Evolutionary conservation across 2,797 vertebrate species (phyloP).

Genomic region (Scolopax bukidnonensis): DNA sequence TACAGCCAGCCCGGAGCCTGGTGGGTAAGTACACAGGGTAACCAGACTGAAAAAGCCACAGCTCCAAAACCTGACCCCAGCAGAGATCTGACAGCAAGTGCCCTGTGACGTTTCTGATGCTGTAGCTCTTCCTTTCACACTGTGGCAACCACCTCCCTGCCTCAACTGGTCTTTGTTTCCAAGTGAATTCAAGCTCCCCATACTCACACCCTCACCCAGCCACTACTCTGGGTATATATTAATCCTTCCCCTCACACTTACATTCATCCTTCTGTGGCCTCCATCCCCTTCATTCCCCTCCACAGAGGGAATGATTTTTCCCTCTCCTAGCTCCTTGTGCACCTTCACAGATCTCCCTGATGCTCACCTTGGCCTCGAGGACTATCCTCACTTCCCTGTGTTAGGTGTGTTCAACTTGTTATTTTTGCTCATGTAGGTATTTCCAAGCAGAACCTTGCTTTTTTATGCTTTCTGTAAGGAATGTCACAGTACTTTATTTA

Average conservation of each 20-base stretch:
- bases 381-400: not conserved
- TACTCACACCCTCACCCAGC: not conserved
- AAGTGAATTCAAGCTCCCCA: not conserved
- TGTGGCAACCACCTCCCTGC: fast-evolving
- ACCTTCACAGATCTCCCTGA: not conserved
- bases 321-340: not conserved
- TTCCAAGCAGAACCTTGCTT: not conserved
- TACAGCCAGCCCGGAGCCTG: not conserved
- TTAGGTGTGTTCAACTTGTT: not conserved
- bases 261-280: not conserved
- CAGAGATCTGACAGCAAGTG: not conserved
- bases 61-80: fast-evolving
- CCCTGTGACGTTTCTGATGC: not conserved
- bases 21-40: not conserved
- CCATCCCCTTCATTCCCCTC: not conserved
- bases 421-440: not conserved
- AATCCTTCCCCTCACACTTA: not conserved
- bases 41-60: not conserved
- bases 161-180: fast-evolving
- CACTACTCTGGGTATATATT: not conserved
- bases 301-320: not conserved
- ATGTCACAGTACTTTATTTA: not conserved
- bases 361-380: not conserved
- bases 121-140: not conserved
- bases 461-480: not conserved